Evolutionary conservation across 2,888 invertebrate genomes (phyloP).

Genomic region (Argyra leucocephala): DNA sequence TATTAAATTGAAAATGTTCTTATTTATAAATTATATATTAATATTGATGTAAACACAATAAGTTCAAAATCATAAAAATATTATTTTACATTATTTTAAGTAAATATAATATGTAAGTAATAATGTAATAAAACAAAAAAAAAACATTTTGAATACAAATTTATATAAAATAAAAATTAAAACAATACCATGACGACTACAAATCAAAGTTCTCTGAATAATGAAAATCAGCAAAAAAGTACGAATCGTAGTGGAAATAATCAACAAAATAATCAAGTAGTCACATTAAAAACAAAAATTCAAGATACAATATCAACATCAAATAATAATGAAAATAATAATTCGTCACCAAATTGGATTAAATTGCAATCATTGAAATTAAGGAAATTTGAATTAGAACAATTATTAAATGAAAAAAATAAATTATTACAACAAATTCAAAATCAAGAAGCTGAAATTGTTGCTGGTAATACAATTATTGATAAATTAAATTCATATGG

Average conservation of each 20-base stretch:
- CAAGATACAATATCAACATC: neutral
- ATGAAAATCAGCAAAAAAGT: neutral
- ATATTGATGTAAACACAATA: too few relatives aligned
- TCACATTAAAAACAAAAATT: neutral
- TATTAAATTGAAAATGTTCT: too few relatives aligned
- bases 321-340: slow-evolving; percentile 22
- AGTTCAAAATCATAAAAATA: too few relatives aligned
- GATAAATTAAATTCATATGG: neutral
- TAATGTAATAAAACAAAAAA: too few relatives aligned
- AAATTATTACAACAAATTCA: slow-evolving; percentile 40
- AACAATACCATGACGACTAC: neutral
- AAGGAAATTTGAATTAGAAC: slow-evolving; percentile 38
- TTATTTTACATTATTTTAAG: too few relatives aligned
- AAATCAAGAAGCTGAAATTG: slow-evolving; percentile 39
- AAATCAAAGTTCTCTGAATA: neutral
- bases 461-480: slow-evolving; percentile 29
- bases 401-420: slow-evolving; percentile 40
- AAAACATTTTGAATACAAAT: too few relatives aligned
- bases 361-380: slow-evolving; percentile 35
- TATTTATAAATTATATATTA: too few relatives aligned
- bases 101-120: too few relatives aligned
- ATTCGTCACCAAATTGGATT: slow-evolving; percentile 19
- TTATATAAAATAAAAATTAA: too few relatives aligned
- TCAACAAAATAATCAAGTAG: neutral
- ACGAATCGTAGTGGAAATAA: neutral